A percentile compares a stretch with the other conserved stretches of the same genome.
Conservation (phyloP, 1,140 invertebrate genomes). For the Helicoverpa armigera region DNA sequence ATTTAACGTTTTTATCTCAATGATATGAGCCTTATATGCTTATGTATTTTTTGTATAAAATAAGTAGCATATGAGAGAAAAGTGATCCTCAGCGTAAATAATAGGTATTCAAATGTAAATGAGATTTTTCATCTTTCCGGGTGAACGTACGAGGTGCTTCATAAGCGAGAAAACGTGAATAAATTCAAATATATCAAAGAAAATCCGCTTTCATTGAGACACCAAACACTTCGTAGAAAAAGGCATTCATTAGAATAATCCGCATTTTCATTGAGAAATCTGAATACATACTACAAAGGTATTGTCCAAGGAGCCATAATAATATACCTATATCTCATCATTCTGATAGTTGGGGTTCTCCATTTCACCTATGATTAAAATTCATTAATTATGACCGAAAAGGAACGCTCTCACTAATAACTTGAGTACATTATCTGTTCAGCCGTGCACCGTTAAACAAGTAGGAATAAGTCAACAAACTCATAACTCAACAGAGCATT, state of each 20-base stretch:
- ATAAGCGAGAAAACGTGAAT: slow-evolving; percentile 14
- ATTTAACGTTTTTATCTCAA: no score
- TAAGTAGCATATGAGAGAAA: slow-evolving; percentile 1
- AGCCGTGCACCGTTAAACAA: not conserved
- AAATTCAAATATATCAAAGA: slow-evolving; percentile 30
- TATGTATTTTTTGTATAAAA: not conserved
- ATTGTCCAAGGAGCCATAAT: no score
- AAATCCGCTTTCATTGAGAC: slow-evolving; percentile 6
- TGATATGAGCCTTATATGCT: no score
- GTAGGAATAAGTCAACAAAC: slow-evolving; percentile 8
- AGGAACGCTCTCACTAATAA: not conserved
- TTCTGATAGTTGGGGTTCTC: no score
- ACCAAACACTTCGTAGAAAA: slow-evolving; percentile 16
- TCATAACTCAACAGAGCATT: slow-evolving; percentile 9
- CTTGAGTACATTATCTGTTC: not conserved
- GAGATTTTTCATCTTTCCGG: slow-evolving; percentile 19
- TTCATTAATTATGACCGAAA: no score
- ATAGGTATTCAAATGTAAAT: slow-evolving; percentile 3
- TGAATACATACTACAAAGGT: not conserved
- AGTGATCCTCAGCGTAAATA: not conserved
- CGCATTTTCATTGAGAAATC: slow-evolving; percentile 11
- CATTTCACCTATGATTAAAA: no score
- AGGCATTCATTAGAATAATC: slow-evolving; percentile 2
- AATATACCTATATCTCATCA: no score
- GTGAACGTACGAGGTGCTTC: slow-evolving; percentile 16